A percentile compares a stretch with the other conserved stretches of the same genome.
Conservation (phyloP, 2,888 invertebrate genomes). For the Phytoseiulus persimilis region DNA sequence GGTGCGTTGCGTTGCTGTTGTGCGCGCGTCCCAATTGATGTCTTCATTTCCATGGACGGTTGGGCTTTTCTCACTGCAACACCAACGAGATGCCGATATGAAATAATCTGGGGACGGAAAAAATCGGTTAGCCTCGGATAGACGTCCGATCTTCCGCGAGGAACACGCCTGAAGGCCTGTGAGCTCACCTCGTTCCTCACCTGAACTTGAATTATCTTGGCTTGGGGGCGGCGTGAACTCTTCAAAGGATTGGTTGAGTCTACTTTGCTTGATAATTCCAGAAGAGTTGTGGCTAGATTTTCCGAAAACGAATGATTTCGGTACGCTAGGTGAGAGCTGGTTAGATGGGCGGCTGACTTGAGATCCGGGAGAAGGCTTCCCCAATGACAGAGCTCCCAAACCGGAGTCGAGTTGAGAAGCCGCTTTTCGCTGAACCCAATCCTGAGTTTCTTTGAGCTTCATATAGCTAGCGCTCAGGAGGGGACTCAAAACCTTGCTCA, state of each 20-base stretch:
- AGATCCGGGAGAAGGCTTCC: neutral
- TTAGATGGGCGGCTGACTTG: neutral
- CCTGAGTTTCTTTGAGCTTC: neutral
- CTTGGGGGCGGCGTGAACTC: slow-evolving; percentile 15
- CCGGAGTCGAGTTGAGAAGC: neutral
- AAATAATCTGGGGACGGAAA: neutral
- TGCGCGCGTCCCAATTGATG: neutral
- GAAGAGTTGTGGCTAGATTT: neutral
- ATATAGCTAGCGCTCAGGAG: neutral
- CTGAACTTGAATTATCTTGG: slow-evolving; percentile 13
- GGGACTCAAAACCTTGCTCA: slow-evolving; percentile 7
- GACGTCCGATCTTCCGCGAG: too few relatives aligned
- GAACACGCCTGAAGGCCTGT: too few relatives aligned
- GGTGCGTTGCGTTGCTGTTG: neutral
- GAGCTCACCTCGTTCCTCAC: neutral
- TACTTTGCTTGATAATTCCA: neutral
- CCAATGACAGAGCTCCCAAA: neutral
- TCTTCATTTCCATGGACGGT: neutral
- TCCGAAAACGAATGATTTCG: neutral
- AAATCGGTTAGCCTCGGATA: neutral
- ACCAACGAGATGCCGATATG: neutral
- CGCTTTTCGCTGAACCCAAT: neutral
- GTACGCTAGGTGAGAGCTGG: neutral
- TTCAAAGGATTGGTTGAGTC: neutral
- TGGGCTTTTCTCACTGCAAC: neutral